Evolutionary conservation across 2,113 vertebrate species (phyloP), one percentile per base, ranked within the genome.

Genomic region (Synchiropus splendidus): DNA sequence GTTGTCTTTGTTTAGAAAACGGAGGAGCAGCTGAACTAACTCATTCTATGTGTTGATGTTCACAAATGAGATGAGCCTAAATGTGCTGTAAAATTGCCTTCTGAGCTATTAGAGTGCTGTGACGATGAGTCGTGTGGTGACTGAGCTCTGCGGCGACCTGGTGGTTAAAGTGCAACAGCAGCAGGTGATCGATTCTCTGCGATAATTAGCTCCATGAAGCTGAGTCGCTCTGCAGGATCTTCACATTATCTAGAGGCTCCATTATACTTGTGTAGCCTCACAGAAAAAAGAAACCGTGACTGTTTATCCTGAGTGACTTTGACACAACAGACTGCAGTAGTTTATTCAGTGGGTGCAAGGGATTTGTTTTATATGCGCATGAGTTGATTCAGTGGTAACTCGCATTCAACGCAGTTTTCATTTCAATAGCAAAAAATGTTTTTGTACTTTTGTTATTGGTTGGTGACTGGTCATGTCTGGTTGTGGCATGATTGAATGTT

Each of bases 161-260:
- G 60, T 72, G 64, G 48, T 73, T 47, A 52, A 65, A 53, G 56
- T 62, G 67, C 56, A 46, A 27, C 48, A 50, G 42, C 64, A 71
- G 72, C 79, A 73, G 69, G 75, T 62, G 70, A 67, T 61, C 53
- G 6, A 39, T 36, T 57, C 42, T 62, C 48, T 36, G 46, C 4
- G 54, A 32, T 84, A 82, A 84, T 84, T 80, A 66, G 69, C 61
- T 41, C 67, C 77, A 52, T 74, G 75, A 69, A 53, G 68, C 43
- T 65, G 56, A 45, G 32, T 35, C 57, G 45, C 35, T 50, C 30
- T 8, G 8, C 39, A 43, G 40, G 58, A 64, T 48, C 54, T 52
- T 79, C 50, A 78, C 82, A 77, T 74, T 67, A 57, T 47, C 31
- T 35, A 36, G 39, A 41, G 18, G 48, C 54, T 38, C 78, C 67